Evolutionary conservation across 2,113 vertebrate species (phyloP), one percentile per base, ranked within the genome.

Genomic region (Marmota flaviventris): DNA sequence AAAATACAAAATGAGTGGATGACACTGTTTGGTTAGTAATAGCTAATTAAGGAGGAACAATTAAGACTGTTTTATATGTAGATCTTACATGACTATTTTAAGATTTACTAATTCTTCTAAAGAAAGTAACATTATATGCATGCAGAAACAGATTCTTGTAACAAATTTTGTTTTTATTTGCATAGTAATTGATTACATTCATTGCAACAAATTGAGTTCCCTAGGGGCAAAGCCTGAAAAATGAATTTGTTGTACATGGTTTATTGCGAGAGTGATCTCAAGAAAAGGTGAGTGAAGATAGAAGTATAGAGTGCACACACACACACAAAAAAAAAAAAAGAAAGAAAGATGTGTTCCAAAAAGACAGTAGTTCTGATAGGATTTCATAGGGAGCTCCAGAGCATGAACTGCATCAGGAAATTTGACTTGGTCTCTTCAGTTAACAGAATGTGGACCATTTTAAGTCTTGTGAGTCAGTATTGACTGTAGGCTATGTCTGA

Each of bases 61-160:
- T 7, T 14, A 85, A 67, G 7, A 8, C 73, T 75, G 4, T 73
- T 95, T 96, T 89, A 3, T n/a, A 75, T 67, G 11, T 67, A 93
- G 61, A 96, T 12, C 6, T 73, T 73, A 92, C 63, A 16, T n/a
- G 22, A 81, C 34, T 92, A 77, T 63, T 91, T 81, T 85, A 58
- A 69, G 17, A 86, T 65, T 82, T 37, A 91, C 13, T 85, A 85
- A 45, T 77, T 82, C 18, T 92, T 61, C 24, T 92, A 53, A 79
- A 51, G 6, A 67, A 72, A 89, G 48, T 56, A 86, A 67, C 27
- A 67, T 27, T 51, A 34, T 42, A 73, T 45, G 4, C 24, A 45
- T 72, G 96, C 27, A 58, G 29, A 97, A 81, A 29, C 9, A 65
- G 65, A 51, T 18, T 93, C 25, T 85, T 75, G 37, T 58, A 85